Evolutionary conservation across 2,797 vertebrate species (phyloP).

Genomic region (Saxicola maurus): DNA sequence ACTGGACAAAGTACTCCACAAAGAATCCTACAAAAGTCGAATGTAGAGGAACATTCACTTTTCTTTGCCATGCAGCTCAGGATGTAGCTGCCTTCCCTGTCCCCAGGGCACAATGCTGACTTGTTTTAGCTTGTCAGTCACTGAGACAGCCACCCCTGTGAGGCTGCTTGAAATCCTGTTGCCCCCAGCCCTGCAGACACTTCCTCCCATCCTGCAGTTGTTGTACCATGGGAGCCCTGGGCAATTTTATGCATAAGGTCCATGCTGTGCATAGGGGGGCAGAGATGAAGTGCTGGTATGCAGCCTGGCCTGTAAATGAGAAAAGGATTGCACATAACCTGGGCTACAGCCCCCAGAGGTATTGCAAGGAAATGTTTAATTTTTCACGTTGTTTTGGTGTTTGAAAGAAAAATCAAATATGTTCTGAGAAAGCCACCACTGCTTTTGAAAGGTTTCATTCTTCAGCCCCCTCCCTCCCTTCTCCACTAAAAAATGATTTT

Average conservation of each 20-base stretch:
- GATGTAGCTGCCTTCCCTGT: background rate
- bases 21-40: background rate
- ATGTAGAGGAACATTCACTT: background rate
- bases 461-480: background rate
- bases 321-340: background rate
- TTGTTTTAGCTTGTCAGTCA: background rate
- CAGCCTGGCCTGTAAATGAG: background rate
- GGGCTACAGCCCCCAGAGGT: background rate
- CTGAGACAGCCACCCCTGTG: background rate
- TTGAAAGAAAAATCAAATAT: slow-evolving; percentile 26
- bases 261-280: accelerated
- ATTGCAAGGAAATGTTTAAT: background rate
- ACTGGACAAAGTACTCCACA: background rate
- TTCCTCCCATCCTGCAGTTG: background rate
- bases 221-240: background rate
- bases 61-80: background rate
- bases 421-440: background rate
- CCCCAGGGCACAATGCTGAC: background rate
- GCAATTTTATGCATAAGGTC: background rate
- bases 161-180: background rate
- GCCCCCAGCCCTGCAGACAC: background rate
- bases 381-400: background rate
- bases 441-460: slow-evolving; percentile 24
- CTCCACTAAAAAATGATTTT: background rate
- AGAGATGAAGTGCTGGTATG: background rate